Conservation (phyloP, 2,888 invertebrate genomes). For the Aelia acuminata region DNA sequence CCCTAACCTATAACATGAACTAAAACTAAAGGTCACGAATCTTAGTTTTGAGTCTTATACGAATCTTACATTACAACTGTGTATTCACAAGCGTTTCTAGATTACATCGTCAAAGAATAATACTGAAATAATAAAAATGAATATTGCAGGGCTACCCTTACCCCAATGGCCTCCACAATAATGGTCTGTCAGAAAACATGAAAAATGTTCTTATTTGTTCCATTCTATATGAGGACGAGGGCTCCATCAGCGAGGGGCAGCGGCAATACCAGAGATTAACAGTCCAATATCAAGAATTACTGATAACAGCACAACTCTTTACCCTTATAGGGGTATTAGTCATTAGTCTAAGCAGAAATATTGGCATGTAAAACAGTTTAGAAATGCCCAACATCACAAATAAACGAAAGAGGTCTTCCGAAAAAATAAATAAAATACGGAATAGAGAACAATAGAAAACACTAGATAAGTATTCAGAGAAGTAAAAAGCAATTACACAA, state of each 20-base stretch:
- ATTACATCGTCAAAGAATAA: background rate
- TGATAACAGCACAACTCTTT: background rate
- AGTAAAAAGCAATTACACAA: too few relatives aligned
- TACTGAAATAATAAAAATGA: background rate
- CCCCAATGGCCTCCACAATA: background rate
- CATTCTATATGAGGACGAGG: background rate
- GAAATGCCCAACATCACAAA: too few relatives aligned
- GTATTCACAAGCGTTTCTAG: background rate
- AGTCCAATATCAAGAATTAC: background rate
- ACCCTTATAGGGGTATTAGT: background rate
- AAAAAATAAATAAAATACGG: background rate
- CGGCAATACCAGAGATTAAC: background rate
- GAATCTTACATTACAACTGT: too few relatives aligned
- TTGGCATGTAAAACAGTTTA: too few relatives aligned
- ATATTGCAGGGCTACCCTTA: background rate
- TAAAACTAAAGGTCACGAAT: too few relatives aligned
- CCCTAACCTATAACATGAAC: too few relatives aligned
- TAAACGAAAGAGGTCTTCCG: background rate
- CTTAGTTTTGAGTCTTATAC: too few relatives aligned
- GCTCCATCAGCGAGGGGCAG: background rate
- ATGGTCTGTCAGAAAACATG: background rate
- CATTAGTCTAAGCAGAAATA: background rate
- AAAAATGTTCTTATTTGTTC: slow-evolving; percentile 33
- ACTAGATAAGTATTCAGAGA: too few relatives aligned
- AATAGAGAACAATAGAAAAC: too few relatives aligned